Evolutionary conservation across 2,888 invertebrate genomes (phyloP).

Genomic region (Andrena praecox): DNA sequence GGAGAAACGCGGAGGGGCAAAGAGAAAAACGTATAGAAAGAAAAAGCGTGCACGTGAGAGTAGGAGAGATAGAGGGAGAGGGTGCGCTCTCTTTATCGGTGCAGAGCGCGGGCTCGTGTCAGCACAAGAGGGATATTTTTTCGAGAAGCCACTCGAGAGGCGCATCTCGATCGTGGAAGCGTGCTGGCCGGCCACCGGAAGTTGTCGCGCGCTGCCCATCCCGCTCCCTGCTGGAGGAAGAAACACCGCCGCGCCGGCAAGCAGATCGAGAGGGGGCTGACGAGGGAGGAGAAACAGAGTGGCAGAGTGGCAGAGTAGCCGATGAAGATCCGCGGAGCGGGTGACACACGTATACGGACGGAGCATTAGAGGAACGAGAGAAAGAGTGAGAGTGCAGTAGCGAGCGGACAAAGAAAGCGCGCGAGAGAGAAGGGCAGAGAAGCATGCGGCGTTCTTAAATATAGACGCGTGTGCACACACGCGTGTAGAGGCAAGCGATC

Average conservation of each 20-base stretch:
- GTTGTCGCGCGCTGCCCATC: conserved; percentile 64
- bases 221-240: conserved; percentile 10
- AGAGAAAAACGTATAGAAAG: conserved; percentile 21
- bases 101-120: conserved; percentile 27
- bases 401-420: background rate
- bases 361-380: conserved; percentile 12
- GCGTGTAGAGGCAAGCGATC: conserved; percentile 14
- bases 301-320: conserved; percentile 1
- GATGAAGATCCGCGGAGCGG: conserved; percentile 12
- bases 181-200: conserved; percentile 67
- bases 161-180: conserved; percentile 64
- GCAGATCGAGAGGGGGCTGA: conserved; percentile 2
- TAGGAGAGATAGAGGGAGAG: background rate
- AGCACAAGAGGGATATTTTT: conserved; percentile 59
- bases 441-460: conserved; percentile 66
- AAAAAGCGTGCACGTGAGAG: background rate
- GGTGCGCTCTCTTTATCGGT: conserved; percentile 16
- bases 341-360: conserved; percentile 4
- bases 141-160: conserved; percentile 61
- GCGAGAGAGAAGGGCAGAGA: conserved; percentile 19
- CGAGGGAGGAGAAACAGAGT: conserved; percentile 6
- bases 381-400: background rate
- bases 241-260: background rate
- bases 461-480: conserved; percentile 59
- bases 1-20: conserved; percentile 30